Percentiles rank a stretch among this genome's conserved stretches.
These are phyloP conservation scores for Gambusia affinis DNA, from an alignment of 2,113 vertebrate genomes.

Conservation along the genomic window DNA sequence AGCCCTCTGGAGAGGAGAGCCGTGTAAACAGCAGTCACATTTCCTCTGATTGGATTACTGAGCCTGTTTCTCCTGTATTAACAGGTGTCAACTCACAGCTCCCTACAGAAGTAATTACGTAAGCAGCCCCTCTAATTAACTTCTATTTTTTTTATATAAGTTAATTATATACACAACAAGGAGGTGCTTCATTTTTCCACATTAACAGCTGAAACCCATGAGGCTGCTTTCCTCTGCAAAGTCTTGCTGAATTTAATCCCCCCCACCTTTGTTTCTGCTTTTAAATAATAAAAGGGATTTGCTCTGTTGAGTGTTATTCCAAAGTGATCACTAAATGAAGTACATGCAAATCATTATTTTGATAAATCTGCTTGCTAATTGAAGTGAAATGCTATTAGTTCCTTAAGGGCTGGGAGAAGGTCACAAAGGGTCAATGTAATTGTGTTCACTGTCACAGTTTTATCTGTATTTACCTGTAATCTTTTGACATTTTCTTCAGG, in stretches of 20 bases:
- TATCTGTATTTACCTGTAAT: no score
- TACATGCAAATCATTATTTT: no score
- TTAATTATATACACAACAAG: background rate
- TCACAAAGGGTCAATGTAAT: no score
- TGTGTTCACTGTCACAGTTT: no score
- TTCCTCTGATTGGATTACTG: background rate
- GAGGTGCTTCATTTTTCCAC: background rate
- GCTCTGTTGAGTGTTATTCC: no score
- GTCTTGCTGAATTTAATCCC: background rate
- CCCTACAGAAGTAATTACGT: conserved; percentile 1
- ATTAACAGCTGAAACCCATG: background rate
- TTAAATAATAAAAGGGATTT: no score
- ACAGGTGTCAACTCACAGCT: conserved; percentile 4
- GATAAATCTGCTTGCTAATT: no score
- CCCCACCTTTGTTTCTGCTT: no score
- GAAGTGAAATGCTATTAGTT: no score
- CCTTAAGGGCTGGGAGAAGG: no score
- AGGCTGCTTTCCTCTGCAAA: background rate
- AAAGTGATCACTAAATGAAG: no score
- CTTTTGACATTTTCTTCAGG: no score
- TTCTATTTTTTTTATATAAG: background rate
- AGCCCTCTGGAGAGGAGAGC: background rate
- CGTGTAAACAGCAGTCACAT: background rate
- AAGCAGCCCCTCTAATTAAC: background rate
- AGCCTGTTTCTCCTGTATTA: background rate